Percentiles rank a stretch among this genome's conserved stretches.
phyloP scores from a whole-genome alignment of 2,113 vertebrate genomes.

The Onychostoma macrolepis region DNA sequence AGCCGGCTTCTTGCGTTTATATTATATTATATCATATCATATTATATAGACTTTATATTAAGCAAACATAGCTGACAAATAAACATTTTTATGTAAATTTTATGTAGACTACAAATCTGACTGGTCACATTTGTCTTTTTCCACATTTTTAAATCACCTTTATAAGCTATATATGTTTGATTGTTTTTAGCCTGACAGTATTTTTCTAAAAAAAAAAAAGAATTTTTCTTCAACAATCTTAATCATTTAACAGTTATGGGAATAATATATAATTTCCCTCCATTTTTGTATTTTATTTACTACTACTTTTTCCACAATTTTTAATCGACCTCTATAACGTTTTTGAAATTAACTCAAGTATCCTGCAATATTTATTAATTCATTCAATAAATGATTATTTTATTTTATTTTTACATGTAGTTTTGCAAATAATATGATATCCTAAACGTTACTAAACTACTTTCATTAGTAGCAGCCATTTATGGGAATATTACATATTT shows the following conservation, averaged over 20 bases:
- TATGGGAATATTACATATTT: no score
- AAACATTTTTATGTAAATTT: not conserved
- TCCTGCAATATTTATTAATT: no score
- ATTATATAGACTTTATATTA: not conserved
- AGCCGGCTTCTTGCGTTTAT: not conserved
- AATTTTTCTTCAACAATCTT: no score
- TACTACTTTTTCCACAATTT: not conserved
- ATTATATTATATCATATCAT: not conserved
- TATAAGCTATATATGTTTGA: no score
- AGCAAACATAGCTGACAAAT: no score
- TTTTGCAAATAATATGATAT: not conserved
- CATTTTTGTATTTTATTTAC: not conserved
- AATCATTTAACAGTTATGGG: no score
- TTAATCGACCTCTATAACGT: no score
- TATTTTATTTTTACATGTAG: not conserved
- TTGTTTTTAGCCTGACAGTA: no score
- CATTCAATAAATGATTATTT: not conserved
- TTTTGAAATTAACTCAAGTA: no score
- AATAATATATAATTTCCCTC: no score
- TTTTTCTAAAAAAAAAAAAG: no score
- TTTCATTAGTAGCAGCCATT: not conserved
- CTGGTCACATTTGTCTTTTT: not conserved
- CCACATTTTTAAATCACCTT: not conserved
- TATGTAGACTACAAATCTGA: not conserved
- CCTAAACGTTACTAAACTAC: not conserved